These are phyloP conservation scores for Cantharis rufa DNA, from an alignment of 2,888 invertebrate genomes.

Conservation along the genomic window DNA sequence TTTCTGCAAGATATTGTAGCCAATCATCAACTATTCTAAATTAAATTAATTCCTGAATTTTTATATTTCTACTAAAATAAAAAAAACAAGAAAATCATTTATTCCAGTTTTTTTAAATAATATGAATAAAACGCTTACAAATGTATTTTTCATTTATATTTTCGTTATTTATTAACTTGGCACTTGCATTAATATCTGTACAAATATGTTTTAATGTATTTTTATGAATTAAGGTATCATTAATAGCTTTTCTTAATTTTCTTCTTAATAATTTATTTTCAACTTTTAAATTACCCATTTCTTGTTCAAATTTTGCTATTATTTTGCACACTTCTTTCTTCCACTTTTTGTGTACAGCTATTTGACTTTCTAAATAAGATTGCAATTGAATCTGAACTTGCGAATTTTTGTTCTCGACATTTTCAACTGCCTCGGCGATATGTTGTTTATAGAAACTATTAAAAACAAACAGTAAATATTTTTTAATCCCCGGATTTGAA, in stretches of 20 bases:
- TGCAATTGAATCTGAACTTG: constrained; percentile 59
- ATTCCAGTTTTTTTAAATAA: too few species aligned
- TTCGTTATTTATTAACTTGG: not conserved
- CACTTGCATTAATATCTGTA: not conserved
- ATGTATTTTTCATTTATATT: not conserved
- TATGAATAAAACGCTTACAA: constrained; percentile 32
- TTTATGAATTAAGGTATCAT: constrained; percentile 40
- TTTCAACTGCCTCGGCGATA: constrained; percentile 34
- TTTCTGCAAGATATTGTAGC: not conserved
- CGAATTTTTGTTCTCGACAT: constrained; percentile 36
- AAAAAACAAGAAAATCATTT: too few species aligned
- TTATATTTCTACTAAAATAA: too few species aligned
- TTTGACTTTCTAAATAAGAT: constrained; percentile 64
- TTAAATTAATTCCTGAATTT: too few species aligned
- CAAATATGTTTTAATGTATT: constrained; percentile 37
- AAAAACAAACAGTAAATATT: constrained; percentile 11
- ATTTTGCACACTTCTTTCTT: constrained; percentile 66
- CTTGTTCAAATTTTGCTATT: constrained; percentile 64
- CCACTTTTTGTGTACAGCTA: constrained; percentile 66
- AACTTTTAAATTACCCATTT: constrained; percentile 60
- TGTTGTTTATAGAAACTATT: constrained; percentile 24
- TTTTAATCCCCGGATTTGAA: constrained; percentile 9
- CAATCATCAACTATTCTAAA: too few species aligned
- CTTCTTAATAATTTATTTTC: constrained; percentile 52
- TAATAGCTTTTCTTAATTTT: constrained; percentile 47